Conservation (phyloP, 2,888 invertebrate genomes). For the Cheilosia grossa region DNA sequence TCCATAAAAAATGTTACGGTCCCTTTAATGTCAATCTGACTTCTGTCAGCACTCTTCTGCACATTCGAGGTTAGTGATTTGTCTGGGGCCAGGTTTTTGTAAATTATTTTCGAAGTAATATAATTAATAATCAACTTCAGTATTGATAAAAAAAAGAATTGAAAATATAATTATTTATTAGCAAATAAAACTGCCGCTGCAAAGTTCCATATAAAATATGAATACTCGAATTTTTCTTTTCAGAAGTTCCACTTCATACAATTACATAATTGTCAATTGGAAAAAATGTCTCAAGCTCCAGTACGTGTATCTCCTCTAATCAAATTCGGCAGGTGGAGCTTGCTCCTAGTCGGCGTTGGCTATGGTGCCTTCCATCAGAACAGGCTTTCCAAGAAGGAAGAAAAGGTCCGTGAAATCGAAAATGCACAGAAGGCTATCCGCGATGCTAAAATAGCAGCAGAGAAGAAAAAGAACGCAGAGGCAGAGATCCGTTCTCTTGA, state of each 20-base stretch:
- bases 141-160: background rate
- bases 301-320: slow-evolving; percentile 92
- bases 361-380: slow-evolving; percentile 90
- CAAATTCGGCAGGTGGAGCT: slow-evolving; percentile 92
- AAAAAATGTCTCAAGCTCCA: slow-evolving; percentile 85
- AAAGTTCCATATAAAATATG: background rate
- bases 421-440: slow-evolving; percentile 87
- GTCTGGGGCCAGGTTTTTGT: slow-evolving; percentile 32
- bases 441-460: slow-evolving; percentile 89
- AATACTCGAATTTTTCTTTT: slow-evolving; percentile 16
- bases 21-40: slow-evolving; percentile 41
- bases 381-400: slow-evolving; percentile 88
- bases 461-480: slow-evolving; percentile 87
- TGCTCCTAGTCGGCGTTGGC: slow-evolving; percentile 88
- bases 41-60: slow-evolving; percentile 48
- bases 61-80: slow-evolving; percentile 68
- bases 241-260: slow-evolving; percentile 44
- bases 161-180: background rate
- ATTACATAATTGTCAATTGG: slow-evolving; percentile 68
- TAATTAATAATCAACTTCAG: slow-evolving; percentile 3
- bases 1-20: background rate
- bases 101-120: slow-evolving; percentile 38
- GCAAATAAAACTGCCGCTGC: background rate
- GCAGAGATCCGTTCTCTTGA: slow-evolving; percentile 78
- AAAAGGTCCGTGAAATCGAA: slow-evolving; percentile 87